phyloP scores from a whole-genome alignment of 2,113 vertebrate genomes.

The Thryonomys swinderianus region DNA sequence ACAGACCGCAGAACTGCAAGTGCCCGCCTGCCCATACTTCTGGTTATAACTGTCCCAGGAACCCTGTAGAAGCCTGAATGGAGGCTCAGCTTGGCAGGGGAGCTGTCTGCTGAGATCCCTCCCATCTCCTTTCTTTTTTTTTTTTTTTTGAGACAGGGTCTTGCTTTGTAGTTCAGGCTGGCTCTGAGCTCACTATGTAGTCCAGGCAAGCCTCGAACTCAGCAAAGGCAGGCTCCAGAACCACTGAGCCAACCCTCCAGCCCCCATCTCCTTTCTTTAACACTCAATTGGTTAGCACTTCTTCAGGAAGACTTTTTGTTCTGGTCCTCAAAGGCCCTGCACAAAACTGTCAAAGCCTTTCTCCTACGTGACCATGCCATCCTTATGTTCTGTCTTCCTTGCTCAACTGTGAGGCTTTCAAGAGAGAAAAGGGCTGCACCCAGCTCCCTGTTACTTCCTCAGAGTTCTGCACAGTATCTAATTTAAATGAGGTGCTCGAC shows the following conservation, averaged over 20 bases:
- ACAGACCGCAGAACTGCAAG: background rate
- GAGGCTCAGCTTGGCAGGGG: background rate
- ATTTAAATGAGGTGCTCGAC: background rate
- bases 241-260: no score
- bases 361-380: rapidly evolving
- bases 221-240: no score
- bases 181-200: no score
- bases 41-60: background rate
- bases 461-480: background rate
- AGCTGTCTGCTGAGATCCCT: background rate
- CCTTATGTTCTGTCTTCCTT: background rate
- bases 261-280: background rate
- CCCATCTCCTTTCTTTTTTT: background rate
- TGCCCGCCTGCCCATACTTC: rapidly evolving
- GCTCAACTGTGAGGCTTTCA: background rate
- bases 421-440: background rate
- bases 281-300: background rate
- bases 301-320: background rate
- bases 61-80: background rate
- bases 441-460: background rate
- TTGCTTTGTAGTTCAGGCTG: no score
- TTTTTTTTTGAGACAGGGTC: no score
- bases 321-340: background rate
- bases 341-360: background rate
- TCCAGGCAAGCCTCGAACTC: no score